Conservation (phyloP, 2,113 vertebrate genomes). For the Bufo gargarizans region DNA sequence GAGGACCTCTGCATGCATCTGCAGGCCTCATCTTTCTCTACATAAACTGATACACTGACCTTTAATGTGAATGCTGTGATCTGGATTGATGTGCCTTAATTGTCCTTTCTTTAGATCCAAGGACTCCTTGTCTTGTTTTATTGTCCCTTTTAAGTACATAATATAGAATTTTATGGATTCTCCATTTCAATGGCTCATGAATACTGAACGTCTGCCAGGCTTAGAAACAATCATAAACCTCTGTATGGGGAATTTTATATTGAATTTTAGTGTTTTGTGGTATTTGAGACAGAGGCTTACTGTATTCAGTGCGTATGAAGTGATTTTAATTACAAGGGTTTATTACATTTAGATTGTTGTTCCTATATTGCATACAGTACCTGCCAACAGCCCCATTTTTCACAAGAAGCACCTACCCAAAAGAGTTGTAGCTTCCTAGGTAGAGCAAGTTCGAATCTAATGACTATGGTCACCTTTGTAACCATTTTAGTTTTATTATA, state of each 20-base stretch:
- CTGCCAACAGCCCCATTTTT: background rate
- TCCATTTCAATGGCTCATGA: background rate
- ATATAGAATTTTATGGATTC: slow-evolving; percentile 17
- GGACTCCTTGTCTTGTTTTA: background rate
- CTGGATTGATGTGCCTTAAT: background rate
- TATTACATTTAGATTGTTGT: background rate
- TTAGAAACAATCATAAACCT: slow-evolving; percentile 22
- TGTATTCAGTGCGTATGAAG: background rate
- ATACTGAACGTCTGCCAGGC: background rate
- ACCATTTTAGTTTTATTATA: no score
- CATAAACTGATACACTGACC: background rate
- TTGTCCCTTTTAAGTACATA: slow-evolving; percentile 26
- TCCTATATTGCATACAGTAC: background rate
- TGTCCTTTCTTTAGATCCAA: slow-evolving; percentile 12
- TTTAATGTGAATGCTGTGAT: background rate
- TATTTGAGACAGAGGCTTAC: background rate
- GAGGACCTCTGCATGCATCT: background rate
- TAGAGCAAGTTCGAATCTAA: no score
- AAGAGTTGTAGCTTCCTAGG: no score
- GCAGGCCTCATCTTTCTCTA: background rate
- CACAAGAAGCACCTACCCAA: no score
- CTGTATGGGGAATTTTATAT: background rate
- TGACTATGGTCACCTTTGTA: no score
- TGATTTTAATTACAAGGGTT: background rate
- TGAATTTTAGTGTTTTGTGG: background rate